These are phyloP conservation scores for Myripristis jacobus DNA, from an alignment of 2,797 vertebrate genomes.

Conservation along the genomic window DNA sequence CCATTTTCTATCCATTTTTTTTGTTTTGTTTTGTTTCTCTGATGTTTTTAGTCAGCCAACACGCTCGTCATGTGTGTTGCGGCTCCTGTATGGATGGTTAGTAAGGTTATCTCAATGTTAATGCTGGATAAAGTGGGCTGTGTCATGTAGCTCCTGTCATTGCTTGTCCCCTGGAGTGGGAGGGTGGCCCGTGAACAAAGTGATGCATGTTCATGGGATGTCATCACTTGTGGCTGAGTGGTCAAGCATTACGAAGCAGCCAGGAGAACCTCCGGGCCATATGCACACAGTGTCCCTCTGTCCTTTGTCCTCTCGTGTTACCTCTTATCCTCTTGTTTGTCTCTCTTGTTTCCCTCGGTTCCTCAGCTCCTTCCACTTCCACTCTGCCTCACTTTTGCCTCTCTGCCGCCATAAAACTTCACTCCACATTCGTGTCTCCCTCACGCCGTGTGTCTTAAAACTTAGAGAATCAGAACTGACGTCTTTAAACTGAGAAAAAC, in stretches of 20 bases:
- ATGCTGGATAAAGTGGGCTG: conserved; percentile 55
- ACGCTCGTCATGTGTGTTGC: conserved; percentile 51
- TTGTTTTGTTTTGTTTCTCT: conserved; percentile 27
- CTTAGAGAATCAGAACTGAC: no score
- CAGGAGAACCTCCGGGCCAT: conserved; percentile 60
- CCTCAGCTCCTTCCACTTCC: background rate
- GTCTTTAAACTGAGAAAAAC: no score
- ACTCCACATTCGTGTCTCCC: conserved; percentile 55
- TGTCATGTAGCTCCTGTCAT: conserved; percentile 67
- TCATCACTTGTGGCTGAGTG: conserved; percentile 70
- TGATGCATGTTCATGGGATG: conserved; percentile 71
- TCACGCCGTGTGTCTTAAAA: background rate
- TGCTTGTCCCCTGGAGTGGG: conserved; percentile 66
- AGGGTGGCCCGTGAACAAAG: conserved; percentile 50
- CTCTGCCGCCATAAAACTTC: conserved; percentile 15
- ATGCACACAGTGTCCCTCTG: conserved; percentile 72
- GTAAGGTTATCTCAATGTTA: conserved; percentile 44
- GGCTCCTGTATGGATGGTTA: conserved; percentile 42
- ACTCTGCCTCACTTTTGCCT: conserved; percentile 20
- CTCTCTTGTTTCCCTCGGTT: background rate
- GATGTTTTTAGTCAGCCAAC: conserved; percentile 42
- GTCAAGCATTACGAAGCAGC: conserved; percentile 69
- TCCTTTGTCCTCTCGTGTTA: conserved; percentile 74
- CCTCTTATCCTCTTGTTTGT: conserved; percentile 35
- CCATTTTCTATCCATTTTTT: conserved; percentile 16